Evolutionary conservation across 2,888 invertebrate species (phyloP).

Genomic region (Tenthredo livida): DNA sequence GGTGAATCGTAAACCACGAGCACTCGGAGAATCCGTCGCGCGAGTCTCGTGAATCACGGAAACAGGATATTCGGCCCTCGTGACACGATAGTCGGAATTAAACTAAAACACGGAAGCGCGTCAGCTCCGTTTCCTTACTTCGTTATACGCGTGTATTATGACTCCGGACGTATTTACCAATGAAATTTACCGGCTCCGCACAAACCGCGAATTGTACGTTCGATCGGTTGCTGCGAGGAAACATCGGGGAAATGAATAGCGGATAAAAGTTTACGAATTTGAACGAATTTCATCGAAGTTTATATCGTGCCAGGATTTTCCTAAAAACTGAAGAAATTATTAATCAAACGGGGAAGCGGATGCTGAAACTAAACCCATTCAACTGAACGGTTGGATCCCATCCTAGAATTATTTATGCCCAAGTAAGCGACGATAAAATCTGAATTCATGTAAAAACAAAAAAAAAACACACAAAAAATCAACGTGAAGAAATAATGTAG

Average conservation of each 20-base stretch:
- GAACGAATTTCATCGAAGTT: too few relatives aligned
- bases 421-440: neutral
- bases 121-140: constrained; percentile 2
- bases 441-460: neutral
- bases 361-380: neutral
- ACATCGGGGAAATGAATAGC: neutral
- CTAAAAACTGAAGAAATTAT: neutral
- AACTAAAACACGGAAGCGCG: neutral
- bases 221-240: neutral
- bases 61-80: constrained; percentile 72
- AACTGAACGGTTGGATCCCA: neutral
- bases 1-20: constrained; percentile 56
- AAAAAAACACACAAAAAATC: too few relatives aligned
- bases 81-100: constrained; percentile 72
- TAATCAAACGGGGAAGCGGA: neutral
- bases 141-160: neutral
- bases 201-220: neutral
- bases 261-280: neutral
- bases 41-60: constrained; percentile 68
- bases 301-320: neutral
- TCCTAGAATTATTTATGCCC: neutral
- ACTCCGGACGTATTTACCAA: neutral
- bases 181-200: constrained; percentile 21
- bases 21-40: constrained; percentile 69
- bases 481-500: neutral